phyloP scores from a whole-genome alignment of 2,113 vertebrate species.

The Chlamydotis undulata region DNA sequence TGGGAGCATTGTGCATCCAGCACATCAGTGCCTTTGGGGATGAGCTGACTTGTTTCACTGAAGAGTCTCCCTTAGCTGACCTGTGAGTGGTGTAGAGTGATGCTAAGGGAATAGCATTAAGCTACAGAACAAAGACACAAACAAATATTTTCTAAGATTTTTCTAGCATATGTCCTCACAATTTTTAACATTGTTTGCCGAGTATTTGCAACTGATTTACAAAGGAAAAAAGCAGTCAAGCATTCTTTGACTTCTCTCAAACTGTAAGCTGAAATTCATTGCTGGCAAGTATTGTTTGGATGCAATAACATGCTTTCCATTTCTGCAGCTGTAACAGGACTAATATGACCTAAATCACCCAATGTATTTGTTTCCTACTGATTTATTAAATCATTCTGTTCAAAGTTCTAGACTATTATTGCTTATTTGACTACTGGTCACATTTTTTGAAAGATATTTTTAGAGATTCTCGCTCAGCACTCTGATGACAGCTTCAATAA shows the following conservation, averaged over 20 bases:
- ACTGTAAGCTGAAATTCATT: background rate
- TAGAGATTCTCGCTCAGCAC: background rate
- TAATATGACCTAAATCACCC: background rate
- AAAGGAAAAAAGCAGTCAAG: background rate
- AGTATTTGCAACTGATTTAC: background rate
- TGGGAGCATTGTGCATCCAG: background rate
- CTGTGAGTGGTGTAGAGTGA: background rate
- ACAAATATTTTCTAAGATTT: background rate
- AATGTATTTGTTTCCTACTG: background rate
- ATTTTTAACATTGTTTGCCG: background rate
- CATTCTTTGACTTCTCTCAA: background rate
- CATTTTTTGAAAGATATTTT: background rate
- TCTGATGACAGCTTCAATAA: background rate
- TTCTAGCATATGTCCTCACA: background rate
- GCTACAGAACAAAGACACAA: background rate
- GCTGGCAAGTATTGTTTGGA: background rate
- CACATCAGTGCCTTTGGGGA: constrained; percentile 34
- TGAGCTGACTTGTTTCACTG: constrained; percentile 23
- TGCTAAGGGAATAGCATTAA: background rate
- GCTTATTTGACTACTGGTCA: background rate
- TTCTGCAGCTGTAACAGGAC: background rate
- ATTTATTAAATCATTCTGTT: background rate
- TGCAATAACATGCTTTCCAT: background rate
- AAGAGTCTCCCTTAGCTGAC: constrained; percentile 38
- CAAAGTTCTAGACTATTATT: background rate